Evolutionary conservation across 2,113 vertebrate species (phyloP), one percentile per base, ranked within the genome.

Genomic region (Silurus glanis): DNA sequence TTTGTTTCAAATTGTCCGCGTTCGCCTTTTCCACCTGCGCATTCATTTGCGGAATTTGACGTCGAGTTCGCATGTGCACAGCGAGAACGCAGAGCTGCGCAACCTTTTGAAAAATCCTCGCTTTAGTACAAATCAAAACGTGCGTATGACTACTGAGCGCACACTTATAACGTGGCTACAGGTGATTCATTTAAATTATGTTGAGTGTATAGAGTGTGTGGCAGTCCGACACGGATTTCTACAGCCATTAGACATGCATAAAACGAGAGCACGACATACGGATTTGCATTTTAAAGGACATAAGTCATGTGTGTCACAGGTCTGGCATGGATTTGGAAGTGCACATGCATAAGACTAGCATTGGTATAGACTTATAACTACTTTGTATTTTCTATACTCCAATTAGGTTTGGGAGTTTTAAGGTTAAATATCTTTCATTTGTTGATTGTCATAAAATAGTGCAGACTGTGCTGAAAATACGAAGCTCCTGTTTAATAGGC

Each of bases 251-350:
- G 5, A 75, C 47, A 9, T 75, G 10, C 47, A 53, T 75, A 12
- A 75, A 75, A 75, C 21, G 21, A 13, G 49, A 53, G 49, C 69
- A 8, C 6, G 21, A n/a, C 13, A 13, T n/a, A 55, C 4, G n/a
- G 74, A 76, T 61, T 80, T 80, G 56, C 58, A 80, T 45, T 80
- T 59, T 47, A 23, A 61, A 80, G 56, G 56, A 2, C 58, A 23
- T 21, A 80, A 21, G 56, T 61, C 28, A 6, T 21, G 56, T 79
- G 74, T 58, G 53, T 79, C 25, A 37, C 53, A 79, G 72, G 51
- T n/a, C 25, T 58, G 76, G 53, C 56, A 58, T 59, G 28, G 55
- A 37, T 80, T 45, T 80, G 78, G 55, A 59, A 58, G 55, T 59
- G 56, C 28, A 59, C 17, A 58, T 37, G 55, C 53, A 75, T 75